These are phyloP conservation scores for Bruchidius siliquastri DNA, from an alignment of 2,888 invertebrate genomes.

Conservation along the genomic window DNA sequence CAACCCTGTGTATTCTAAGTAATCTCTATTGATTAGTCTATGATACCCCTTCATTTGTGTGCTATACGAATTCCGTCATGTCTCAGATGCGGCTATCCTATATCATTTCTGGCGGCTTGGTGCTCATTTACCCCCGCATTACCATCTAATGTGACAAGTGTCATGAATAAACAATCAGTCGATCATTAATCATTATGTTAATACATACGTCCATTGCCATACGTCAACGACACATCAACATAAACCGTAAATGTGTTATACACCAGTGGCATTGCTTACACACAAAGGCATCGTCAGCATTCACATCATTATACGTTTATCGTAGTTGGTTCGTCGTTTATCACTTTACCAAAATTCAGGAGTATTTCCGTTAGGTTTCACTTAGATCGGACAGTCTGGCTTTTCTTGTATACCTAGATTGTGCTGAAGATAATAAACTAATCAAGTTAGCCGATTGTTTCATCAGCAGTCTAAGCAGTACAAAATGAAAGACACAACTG, in stretches of 20 bases:
- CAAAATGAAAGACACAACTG: too few relatives aligned
- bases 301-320: neutral
- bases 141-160: neutral
- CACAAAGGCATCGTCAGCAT: neutral
- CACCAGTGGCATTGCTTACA: neutral
- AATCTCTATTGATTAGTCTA: neutral
- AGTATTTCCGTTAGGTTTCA: too few relatives aligned
- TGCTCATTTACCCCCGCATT: neutral
- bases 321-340: too few relatives aligned
- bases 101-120: neutral
- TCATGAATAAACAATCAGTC: neutral
- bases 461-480: too few relatives aligned
- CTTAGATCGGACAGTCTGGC: too few relatives aligned
- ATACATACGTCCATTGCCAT: neutral
- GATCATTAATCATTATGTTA: neutral
- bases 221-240: neutral
- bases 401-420: too few relatives aligned
- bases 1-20: too few relatives aligned
- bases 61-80: neutral
- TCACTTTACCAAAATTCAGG: too few relatives aligned
- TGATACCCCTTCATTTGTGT: neutral
- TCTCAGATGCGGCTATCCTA: neutral
- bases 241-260: neutral
- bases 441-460: too few relatives aligned
- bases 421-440: too few relatives aligned